Base-by-base conservation (phyloP, 2,888 invertebrate species). In the Silvanus unidentatus region DNA sequence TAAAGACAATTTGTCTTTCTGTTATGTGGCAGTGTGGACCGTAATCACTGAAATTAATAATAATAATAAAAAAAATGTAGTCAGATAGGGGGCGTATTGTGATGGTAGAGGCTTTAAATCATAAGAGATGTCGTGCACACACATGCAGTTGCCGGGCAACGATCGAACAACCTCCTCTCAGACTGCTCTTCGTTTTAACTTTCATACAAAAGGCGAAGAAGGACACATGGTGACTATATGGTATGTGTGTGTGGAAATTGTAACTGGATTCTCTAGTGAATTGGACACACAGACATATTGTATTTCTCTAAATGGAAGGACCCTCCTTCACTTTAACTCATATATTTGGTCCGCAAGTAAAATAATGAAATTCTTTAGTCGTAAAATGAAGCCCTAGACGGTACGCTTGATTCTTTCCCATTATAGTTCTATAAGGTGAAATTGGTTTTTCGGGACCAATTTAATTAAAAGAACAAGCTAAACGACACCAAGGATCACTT, bases 221-320 rank as follows among this genome's bases (percentile, higher is more conserved):
- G 32, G 32, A 32, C 32, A 32, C 32, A 32, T 32, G 32, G 32
- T 22, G 22, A 22, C 22, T n/a, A n/a, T 32, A 8, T n/a, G n/a
- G 3, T 5, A 5, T 12, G 32, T 12, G 10, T 22, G 22, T 22
- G n/a, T 32, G 32, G 13, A 32, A 32, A 32, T 32, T n/a, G 32
- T 32, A 32, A 32, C 32, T 32, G 32, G 11, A 32, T 32, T 32
- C 32, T n/a, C 13, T 32, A 8, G 11, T 32, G 32, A n/a, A 32
- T 22, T 22, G 22, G 3, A 9, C n/a, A 32, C 5, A 37, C 37
- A n/a, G 14, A 37, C 37, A 16, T 37, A 37, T 37, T 37, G 37
- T 37, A 37, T 37, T 37, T 37, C 37, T 12, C 4, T 37, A 37
- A 37, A 37, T 37, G 37, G 37, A 37, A 37, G 14, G 37, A 15